Evolutionary conservation across 2,888 invertebrate species (phyloP), one percentile per base, ranked within the genome.

Genomic region (Drosophila austrosaltans): DNA sequence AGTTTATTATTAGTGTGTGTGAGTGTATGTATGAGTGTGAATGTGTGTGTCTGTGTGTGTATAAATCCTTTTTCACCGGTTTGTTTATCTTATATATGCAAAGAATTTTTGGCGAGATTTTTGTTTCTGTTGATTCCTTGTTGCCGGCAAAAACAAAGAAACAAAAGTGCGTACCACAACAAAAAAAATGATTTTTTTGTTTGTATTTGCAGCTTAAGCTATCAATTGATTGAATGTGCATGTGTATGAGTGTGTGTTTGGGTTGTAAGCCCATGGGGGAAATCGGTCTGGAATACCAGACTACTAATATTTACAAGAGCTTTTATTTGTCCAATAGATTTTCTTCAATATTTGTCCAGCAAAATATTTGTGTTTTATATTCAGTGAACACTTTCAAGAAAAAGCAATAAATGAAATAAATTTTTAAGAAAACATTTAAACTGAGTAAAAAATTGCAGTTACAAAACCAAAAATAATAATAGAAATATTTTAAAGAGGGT

Each of bases 61-160:
- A 53, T 20, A 54, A 12, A 20, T 67, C 58, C 42, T 72, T 69
- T 72, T 73, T 74, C 67, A 68, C 74, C 81, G 72, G 77, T 72
- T 77, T 81, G 73, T 81, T 76, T 79, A 77, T 79, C 75, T 79
- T 79, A 66, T 57, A 69, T 75, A 74, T 78, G 20, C 3, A 48
- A 70, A 76, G 65, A 54, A 61, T 63, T 58, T 75, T 36, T 44
- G 57, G 56, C 25, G 25, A 48, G 59, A 57, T 62, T 72, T 70
- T 70, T 69, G 22, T 79, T 62, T 75, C 60, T 64, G 53, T 56
- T 0, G 36, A 5, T 53, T 58, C 20, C 7, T 20, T 64, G 72
- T 71, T 70, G 64, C 70, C 75, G 64, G 74, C 71, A 63, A 63
- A 65, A 75, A 48, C 10, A 48, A 54, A 62, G 63, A 72, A 75